Percentiles rank a stretch among this genome's conserved stretches.
These are phyloP conservation scores for Anastrepha obliqua DNA, from an alignment of 1,140 invertebrate species.

Conservation along the genomic window DNA sequence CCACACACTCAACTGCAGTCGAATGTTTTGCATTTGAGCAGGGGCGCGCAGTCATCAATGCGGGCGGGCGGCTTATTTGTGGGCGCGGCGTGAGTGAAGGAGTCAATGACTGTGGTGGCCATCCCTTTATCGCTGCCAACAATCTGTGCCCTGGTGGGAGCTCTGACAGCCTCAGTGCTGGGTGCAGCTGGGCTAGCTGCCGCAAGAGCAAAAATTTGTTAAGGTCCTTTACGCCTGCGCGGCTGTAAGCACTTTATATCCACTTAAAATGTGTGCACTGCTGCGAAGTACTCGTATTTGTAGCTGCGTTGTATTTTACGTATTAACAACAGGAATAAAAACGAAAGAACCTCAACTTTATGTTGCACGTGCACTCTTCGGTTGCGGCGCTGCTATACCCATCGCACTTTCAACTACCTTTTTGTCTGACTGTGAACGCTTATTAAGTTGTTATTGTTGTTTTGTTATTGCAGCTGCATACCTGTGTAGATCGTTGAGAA, in stretches of 20 bases:
- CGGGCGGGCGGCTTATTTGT: neutral
- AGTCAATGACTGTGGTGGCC: constrained; percentile 36
- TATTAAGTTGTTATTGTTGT: constrained; percentile 23
- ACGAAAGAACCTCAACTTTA: constrained; percentile 4
- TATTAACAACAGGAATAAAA: neutral
- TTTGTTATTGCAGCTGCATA: neutral
- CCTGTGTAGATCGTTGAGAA: neutral
- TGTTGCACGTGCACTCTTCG: constrained; percentile 47
- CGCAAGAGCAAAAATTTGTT: constrained; percentile 7
- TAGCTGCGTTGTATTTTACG: constrained; percentile 2
- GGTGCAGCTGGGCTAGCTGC: neutral
- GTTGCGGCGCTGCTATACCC: neutral
- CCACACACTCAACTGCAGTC: neutral
- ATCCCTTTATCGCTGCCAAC: constrained; percentile 40
- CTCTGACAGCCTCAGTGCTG: constrained; percentile 34
- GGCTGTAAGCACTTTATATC: neutral
- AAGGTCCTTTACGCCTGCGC: constrained; percentile 50
- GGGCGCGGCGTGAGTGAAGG: neutral
- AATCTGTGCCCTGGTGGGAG: constrained; percentile 47
- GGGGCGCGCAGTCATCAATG: neutral
- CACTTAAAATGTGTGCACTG: neutral
- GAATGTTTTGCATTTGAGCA: too few species aligned
- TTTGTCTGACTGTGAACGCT: neutral
- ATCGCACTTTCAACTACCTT: constrained; percentile 6
- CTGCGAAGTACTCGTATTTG: neutral